Base-by-base conservation (phyloP, 1,140 invertebrate genomes). In the Orius insidiosus region DNA sequence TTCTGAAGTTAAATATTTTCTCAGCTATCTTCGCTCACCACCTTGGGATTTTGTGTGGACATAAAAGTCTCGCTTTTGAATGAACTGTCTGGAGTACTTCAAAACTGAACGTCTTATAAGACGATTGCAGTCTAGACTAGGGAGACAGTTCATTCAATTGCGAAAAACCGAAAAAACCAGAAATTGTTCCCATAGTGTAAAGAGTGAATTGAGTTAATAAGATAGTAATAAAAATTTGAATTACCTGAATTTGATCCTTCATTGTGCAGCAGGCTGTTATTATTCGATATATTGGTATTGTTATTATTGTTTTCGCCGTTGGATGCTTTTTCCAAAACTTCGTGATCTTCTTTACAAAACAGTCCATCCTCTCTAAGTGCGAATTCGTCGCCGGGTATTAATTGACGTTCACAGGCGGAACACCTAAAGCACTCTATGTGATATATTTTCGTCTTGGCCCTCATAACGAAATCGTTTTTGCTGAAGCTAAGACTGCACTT, bases 361-460 rank as follows among this genome's bases (percentile, higher is more conserved):
- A 98, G 74, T n/a, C 87, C 87, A 54, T 94, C 88, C 59, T 95
- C 88, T 55, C 89, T 68, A 51, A 97, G 72, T 57, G 92, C 90
- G 66, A 97, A 98, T 63, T 98, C 92, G 61, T 98, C 94, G 47
- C 94, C 86, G 49, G 90, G 87, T 59, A 88, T 78, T 42, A 98
- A 69, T 61, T 87, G 85, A 56, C 85, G 69, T 55, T 83, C 76
- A 66, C 94, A 98, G n/a, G 85, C 82, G 51, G 80, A 78, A 65
- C 93, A 98, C 52, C 87, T 75, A 69, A 98, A 98, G 65, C 93
- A 98, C 61, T 95, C 86, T 59, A 95, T 83, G 70, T 98, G 94
- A 68, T 94, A 98, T 58, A 96, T 92, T 66, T 94, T 92, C 68
- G 79, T 87, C 58, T 88, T 84, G 40, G 92, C 93, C 49, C 90